phyloP scores from a whole-genome alignment of 2,797 vertebrate genomes.

The Clarias pachynema region DNA sequence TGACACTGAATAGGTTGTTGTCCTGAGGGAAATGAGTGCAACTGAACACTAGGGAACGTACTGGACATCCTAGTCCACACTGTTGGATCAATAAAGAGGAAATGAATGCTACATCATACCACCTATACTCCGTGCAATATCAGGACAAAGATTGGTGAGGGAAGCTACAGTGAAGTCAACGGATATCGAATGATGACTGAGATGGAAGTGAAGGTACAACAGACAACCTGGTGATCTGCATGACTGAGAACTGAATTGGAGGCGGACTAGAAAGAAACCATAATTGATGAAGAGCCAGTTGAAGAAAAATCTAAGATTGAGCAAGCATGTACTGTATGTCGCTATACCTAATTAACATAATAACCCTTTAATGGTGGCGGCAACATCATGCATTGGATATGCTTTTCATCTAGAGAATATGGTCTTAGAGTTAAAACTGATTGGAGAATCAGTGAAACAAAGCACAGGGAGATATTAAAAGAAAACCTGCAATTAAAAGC shows the following conservation, averaged over 20 bases:
- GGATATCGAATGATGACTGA: neutral
- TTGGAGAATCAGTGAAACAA: neutral
- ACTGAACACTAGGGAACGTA: neutral
- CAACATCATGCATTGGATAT: neutral
- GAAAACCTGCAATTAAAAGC: neutral
- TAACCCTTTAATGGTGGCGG: too few relatives aligned
- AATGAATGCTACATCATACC: neutral
- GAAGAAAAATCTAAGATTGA: too few relatives aligned
- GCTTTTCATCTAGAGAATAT: neutral
- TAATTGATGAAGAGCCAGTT: neutral
- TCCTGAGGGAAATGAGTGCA: too few relatives aligned
- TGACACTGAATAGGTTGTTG: neutral
- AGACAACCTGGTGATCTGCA: neutral
- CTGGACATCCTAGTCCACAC: too few relatives aligned
- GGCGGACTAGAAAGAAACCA: neutral
- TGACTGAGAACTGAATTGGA: neutral
- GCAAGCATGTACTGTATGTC: too few relatives aligned
- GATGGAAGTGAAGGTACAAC: neutral
- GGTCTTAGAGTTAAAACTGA: neutral
- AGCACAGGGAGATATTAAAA: neutral
- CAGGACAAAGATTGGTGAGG: neutral
- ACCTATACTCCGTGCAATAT: neutral
- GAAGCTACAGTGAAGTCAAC: neutral
- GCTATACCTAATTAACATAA: neutral
- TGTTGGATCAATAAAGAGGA: neutral